A percentile compares a stretch with the other conserved stretches of the same genome.
phyloP scores from a whole-genome alignment of 2,888 invertebrate species.

The Lithophane socia region DNA sequence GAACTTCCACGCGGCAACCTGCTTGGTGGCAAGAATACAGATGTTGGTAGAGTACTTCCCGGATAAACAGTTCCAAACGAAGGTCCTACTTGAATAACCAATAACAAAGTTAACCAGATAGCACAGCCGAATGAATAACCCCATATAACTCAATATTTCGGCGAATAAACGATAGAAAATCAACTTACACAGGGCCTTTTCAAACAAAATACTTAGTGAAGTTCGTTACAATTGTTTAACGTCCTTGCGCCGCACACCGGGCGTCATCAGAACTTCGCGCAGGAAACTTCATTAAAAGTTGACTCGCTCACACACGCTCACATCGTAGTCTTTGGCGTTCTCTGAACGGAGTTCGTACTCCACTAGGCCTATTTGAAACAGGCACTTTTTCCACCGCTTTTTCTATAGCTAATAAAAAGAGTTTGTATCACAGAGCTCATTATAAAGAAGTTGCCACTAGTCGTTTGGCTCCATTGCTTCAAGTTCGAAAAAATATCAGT shows the following conservation, averaged over 20 bases:
- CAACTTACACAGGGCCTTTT: neutral
- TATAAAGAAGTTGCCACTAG: neutral
- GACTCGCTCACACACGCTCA: conserved; percentile 26
- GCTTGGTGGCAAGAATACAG: neutral
- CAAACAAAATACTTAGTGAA: conserved; percentile 17
- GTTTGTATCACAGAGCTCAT: neutral
- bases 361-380: neutral
- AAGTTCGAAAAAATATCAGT: too few species aligned
- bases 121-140: neutral
- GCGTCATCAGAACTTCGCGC: conserved; percentile 54
- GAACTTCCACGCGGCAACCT: neutral
- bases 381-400: neutral
- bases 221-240: conserved; percentile 46
- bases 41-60: neutral
- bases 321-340: conserved; percentile 20
- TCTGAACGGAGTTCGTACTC: conserved; percentile 9
- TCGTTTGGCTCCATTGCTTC: neutral
- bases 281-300: conserved; percentile 64
- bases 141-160: conserved; percentile 11
- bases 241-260: conserved; percentile 25
- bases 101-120: neutral
- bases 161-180: conserved; percentile 21
- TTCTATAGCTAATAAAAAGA: neutral
- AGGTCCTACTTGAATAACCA: neutral
- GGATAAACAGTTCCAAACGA: neutral